These are phyloP conservation scores for Drosophila kambysellisi DNA, from an alignment of 2,888 invertebrate genomes.

Conservation along the genomic window DNA sequence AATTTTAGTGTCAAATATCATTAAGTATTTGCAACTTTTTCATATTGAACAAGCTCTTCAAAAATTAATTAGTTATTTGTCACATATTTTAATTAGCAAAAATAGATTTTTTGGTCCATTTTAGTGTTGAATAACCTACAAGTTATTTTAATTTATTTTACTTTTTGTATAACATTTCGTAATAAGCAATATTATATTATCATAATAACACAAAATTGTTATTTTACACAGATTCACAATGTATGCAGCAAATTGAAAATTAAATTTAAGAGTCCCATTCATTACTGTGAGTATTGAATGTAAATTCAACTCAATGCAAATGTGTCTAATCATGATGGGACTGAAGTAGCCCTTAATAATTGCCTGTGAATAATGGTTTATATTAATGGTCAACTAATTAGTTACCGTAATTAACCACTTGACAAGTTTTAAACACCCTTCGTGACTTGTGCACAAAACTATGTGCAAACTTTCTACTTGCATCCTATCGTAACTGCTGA, in stretches of 20 bases:
- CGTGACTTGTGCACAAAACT: constrained; percentile 45
- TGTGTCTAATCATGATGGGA: too few relatives aligned
- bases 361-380: background rate
- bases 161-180: background rate
- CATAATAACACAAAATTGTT: background rate
- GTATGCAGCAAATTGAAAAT: background rate
- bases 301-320: background rate
- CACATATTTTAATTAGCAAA: background rate
- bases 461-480: constrained; percentile 31
- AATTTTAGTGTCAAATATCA: background rate
- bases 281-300: background rate
- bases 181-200: background rate
- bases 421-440: constrained; percentile 45
- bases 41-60: background rate
- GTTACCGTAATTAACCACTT: constrained; percentile 54
- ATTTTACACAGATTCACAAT: background rate
- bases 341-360: background rate
- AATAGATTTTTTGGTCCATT: background rate
- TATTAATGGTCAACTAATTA: constrained; percentile 40
- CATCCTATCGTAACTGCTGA: constrained; percentile 38
- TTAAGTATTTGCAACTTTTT: background rate
- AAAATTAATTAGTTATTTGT: background rate
- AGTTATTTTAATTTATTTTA: background rate
- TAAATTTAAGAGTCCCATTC: background rate
- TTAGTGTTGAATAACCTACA: too few relatives aligned